phyloP scores from a whole-genome alignment of 2,888 invertebrate genomes.

The Dascillus cervinus region DNA sequence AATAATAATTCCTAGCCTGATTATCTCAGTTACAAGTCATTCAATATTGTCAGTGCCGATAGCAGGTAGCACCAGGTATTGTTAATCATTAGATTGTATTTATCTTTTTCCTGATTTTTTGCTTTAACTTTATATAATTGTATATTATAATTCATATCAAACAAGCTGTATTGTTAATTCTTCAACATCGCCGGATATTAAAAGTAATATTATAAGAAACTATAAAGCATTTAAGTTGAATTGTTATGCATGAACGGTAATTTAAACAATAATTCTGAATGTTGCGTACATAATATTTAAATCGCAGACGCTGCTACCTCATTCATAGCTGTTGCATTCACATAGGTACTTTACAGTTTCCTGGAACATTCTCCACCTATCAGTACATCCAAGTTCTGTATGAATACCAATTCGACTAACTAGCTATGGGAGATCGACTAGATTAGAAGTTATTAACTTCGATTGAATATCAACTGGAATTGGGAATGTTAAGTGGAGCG shows the following conservation, averaged over 20 bases:
- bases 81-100: no score
- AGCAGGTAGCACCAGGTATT: no score
- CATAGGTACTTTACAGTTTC: slow-evolving; percentile 17
- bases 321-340: slow-evolving; percentile 18
- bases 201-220: slow-evolving; percentile 20
- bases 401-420: slow-evolving; percentile 16
- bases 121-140: no score
- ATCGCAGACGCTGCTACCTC: slow-evolving; percentile 14
- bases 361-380: slow-evolving; percentile 18
- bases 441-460: no score
- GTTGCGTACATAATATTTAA: slow-evolving; percentile 15
- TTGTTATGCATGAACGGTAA: slow-evolving; percentile 20
- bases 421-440: background rate
- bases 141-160: no score
- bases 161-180: slow-evolving; percentile 17
- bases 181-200: slow-evolving; percentile 18
- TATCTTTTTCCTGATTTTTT: no score
- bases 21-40: no score
- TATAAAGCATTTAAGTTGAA: slow-evolving; percentile 17
- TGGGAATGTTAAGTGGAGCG: no score
- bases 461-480: no score
- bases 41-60: no score
- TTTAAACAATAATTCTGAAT: slow-evolving; percentile 22
- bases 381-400: slow-evolving; percentile 16
- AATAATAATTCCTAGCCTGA: no score